These are phyloP conservation scores for Caenorhabditis doughertyi DNA, from an alignment of 2,888 invertebrate genomes.

Conservation along the genomic window DNA sequence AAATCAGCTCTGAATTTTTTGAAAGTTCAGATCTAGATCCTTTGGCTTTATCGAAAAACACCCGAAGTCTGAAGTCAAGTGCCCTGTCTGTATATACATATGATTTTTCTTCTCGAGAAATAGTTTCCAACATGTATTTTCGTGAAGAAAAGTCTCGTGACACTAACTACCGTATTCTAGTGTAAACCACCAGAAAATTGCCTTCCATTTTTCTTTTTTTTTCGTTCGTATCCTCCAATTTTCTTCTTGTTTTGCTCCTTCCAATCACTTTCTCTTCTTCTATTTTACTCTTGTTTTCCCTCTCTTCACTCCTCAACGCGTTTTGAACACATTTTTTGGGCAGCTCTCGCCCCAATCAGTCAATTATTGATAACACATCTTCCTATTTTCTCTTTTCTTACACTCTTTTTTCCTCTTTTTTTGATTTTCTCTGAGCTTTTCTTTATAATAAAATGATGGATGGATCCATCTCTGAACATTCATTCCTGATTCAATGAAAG, in stretches of 20 bases:
- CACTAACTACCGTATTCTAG: not conserved
- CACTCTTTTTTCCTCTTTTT: conserved; percentile 21
- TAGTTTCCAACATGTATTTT: too few species aligned
- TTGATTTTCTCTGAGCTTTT: conserved; percentile 13
- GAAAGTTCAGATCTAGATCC: too few species aligned
- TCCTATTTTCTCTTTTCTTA: not conserved
- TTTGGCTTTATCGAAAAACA: too few species aligned
- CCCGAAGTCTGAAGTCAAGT: too few species aligned
- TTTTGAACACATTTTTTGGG: conserved; percentile 44
- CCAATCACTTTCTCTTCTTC: conserved; percentile 15
- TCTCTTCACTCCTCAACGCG: not conserved
- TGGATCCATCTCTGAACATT: conserved; percentile 33
- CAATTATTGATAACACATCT: conserved; percentile 49
- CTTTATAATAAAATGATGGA: conserved; percentile 34
- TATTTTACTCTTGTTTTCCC: conserved; percentile 13
- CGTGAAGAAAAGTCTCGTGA: too few species aligned
- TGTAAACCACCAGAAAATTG: conserved; percentile 4
- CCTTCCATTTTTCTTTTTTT: conserved; percentile 15
- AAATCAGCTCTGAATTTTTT: too few species aligned
- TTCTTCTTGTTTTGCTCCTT: not conserved
- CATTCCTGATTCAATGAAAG: conserved; percentile 12
- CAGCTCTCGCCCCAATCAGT: conserved; percentile 21
- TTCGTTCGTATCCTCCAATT: conserved; percentile 14
- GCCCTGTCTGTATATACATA: too few species aligned
- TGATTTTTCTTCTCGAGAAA: too few species aligned